Evolutionary conservation across 2,113 vertebrate species (phyloP).

Genomic region (Podiceps cristatus): DNA sequence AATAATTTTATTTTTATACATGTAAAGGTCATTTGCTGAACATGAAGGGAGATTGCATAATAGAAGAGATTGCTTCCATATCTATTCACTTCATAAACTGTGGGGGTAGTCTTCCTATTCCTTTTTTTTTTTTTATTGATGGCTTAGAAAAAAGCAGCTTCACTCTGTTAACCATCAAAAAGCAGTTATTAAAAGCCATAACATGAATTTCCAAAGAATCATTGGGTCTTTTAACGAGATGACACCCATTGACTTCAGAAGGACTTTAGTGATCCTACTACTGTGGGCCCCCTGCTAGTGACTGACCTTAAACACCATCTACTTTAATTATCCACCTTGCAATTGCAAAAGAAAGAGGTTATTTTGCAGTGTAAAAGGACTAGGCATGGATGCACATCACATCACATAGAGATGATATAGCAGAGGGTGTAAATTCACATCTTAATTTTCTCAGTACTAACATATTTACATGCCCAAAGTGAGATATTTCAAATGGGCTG

Average conservation of each 20-base stretch:
- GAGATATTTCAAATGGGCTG: not conserved
- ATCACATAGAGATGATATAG: not conserved
- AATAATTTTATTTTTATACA: not conserved
- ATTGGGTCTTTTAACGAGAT: not conserved
- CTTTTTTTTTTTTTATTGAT: not conserved
- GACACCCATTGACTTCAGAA: not conserved
- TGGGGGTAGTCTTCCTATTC: not conserved
- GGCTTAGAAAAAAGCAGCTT: not conserved
- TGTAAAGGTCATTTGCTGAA: not conserved
- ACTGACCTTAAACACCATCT: not conserved
- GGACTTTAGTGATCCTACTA: not conserved
- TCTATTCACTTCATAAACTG: not conserved
- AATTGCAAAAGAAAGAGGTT: not conserved
- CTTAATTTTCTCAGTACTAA: not conserved
- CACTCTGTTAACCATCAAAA: not conserved
- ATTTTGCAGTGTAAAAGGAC: not conserved
- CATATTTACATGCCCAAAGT: not conserved
- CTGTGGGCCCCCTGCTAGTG: not conserved
- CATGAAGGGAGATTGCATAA: not conserved
- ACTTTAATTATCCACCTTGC: not conserved
- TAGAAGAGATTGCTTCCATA: not conserved
- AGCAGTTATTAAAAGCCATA: not conserved
- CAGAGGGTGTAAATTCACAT: not conserved
- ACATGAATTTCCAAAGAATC: not conserved
- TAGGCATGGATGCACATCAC: not conserved